Conservation (phyloP, 1,140 invertebrate species). For the Dendroctonus ponderosae region DNA sequence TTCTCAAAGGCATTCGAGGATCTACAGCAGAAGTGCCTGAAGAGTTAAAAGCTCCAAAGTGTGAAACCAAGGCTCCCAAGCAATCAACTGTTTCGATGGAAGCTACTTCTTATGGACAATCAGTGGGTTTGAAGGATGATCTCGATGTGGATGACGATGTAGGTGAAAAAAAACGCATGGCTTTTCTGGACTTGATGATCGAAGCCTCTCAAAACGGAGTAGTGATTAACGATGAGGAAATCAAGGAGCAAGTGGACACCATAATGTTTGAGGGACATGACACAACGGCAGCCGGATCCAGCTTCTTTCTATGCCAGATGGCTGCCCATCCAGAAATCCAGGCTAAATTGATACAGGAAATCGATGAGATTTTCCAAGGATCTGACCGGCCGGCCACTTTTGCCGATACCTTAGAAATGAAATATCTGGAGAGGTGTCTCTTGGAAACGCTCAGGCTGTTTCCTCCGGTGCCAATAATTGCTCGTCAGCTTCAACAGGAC, state of each 20-base stretch:
- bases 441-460: slow-evolving; percentile 82
- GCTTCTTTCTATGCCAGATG: slow-evolving; percentile 72
- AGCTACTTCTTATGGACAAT: slow-evolving; percentile 72
- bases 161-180: slow-evolving; percentile 83
- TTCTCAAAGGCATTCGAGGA: slow-evolving; percentile 61
- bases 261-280: slow-evolving; percentile 97
- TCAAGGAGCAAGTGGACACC: slow-evolving; percentile 90
- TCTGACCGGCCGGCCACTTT: slow-evolving; percentile 72
- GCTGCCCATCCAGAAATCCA: slow-evolving; percentile 63
- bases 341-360: slow-evolving; percentile 59
- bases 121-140: slow-evolving; percentile 73
- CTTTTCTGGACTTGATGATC: slow-evolving; percentile 90
- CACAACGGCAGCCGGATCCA: slow-evolving; percentile 82
- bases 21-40: slow-evolving; percentile 52
- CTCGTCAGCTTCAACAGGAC: slow-evolving; percentile 69
- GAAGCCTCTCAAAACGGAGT: slow-evolving; percentile 78
- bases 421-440: slow-evolving; percentile 79
- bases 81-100: slow-evolving; percentile 55
- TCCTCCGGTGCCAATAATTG: slow-evolving; percentile 81
- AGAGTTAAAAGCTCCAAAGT: slow-evolving; percentile 44
- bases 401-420: slow-evolving; percentile 76
- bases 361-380: slow-evolving; percentile 80
- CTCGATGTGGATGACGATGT: slow-evolving; percentile 76
- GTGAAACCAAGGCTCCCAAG: slow-evolving; percentile 37
- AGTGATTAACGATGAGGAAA: slow-evolving; percentile 81